These are phyloP conservation scores for Desoria tigrina DNA, from an alignment of 2,888 invertebrate genomes.

Conservation along the genomic window DNA sequence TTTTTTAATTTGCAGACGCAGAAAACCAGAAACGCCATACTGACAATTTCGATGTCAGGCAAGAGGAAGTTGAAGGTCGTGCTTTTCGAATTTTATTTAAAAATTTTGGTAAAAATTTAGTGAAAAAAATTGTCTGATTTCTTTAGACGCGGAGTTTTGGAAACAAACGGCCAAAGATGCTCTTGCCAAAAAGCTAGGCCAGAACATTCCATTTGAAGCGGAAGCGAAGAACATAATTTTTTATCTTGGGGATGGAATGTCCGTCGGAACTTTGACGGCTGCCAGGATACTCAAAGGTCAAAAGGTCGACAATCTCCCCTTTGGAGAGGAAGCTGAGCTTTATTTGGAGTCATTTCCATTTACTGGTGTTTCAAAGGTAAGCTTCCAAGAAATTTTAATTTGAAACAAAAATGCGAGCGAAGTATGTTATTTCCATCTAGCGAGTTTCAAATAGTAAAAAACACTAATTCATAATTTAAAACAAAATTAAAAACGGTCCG, in stretches of 20 bases:
- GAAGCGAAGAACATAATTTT: conserved; percentile 46
- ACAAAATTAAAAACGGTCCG: too few relatives aligned
- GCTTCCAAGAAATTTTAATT: too few relatives aligned
- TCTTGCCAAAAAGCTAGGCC: conserved; percentile 25
- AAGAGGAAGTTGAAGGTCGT: too few relatives aligned
- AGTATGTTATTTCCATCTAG: too few relatives aligned
- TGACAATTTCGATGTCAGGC: too few relatives aligned
- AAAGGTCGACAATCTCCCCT: conserved; percentile 54
- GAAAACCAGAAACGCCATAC: too few relatives aligned
- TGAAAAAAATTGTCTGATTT: conserved; percentile 1
- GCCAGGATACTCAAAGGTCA: conserved; percentile 58
- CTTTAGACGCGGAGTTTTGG: conserved; percentile 41
- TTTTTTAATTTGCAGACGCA: too few relatives aligned
- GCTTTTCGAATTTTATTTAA: too few relatives aligned
- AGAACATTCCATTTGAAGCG: conserved; percentile 22
- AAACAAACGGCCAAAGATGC: conserved; percentile 25
- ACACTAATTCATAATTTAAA: neutral
- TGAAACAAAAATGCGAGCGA: too few relatives aligned
- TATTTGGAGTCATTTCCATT: conserved; percentile 30
- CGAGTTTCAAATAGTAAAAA: neutral
- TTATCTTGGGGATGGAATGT: conserved; percentile 49
- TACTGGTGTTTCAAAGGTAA: conserved; percentile 27
- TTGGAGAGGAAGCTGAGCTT: conserved; percentile 42
- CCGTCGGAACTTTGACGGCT: conserved; percentile 57
- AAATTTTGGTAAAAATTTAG: too few relatives aligned